phyloP scores from a whole-genome alignment of 2,797 vertebrate species.

The Megaceryle alcyon region DNA sequence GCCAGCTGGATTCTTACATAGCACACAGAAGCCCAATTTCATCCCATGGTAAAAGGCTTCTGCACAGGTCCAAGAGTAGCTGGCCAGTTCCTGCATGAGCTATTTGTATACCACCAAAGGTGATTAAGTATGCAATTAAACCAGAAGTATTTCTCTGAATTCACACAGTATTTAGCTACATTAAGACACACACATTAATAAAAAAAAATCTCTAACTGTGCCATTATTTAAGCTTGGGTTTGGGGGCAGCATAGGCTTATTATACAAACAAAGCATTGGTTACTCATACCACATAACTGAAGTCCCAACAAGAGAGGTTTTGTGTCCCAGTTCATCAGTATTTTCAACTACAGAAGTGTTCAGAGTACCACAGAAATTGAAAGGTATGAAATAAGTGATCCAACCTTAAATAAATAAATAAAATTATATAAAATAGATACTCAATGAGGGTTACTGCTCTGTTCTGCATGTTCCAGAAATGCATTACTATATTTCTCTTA shows the following conservation, averaged over 20 bases:
- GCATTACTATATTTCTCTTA: neutral
- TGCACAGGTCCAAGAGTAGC: neutral
- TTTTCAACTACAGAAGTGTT: neutral
- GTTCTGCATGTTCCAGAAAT: neutral
- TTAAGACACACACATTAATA: neutral
- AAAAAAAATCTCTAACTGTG: neutral
- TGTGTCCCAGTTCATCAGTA: neutral
- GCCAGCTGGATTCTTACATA: slow-evolving; percentile 30
- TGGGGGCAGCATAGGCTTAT: neutral
- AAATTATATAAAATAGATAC: neutral
- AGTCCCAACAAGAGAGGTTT: neutral
- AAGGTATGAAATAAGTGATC: neutral
- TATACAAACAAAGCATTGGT: neutral
- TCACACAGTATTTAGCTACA: neutral
- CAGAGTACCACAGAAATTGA: neutral
- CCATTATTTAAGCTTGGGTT: neutral
- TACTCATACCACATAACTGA: neutral
- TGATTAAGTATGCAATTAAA: slow-evolving; percentile 13
- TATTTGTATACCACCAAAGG: neutral
- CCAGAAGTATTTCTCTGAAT: neutral
- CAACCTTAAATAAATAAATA: neutral
- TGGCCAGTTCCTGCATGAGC: neutral
- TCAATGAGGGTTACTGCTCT: neutral
- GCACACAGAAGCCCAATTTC: neutral
- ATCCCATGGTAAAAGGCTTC: neutral